Percentiles rank a stretch among this genome's conserved stretches.
phyloP scores from a whole-genome alignment of 2,113 vertebrate species.

The Meriones unguiculatus region DNA sequence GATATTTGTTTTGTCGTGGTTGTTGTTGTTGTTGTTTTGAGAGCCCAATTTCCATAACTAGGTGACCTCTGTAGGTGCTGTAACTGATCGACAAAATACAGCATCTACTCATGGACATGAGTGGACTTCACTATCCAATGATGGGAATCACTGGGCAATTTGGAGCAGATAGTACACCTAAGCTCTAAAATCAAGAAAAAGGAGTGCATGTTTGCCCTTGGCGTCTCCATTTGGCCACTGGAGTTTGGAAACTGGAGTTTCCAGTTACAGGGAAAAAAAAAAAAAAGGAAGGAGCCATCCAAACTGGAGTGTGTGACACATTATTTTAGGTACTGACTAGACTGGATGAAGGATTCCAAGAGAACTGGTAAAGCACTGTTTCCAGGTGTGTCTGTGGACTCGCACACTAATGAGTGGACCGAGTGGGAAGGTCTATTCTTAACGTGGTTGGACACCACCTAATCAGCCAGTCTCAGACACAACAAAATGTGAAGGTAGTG shows the following conservation, averaged over 20 bases:
- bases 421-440: neutral
- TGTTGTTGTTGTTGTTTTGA: too few relatives aligned
- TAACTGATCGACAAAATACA: neutral
- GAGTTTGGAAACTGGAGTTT: neutral
- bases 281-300: neutral
- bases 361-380: neutral
- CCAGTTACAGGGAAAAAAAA: neutral
- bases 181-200: neutral
- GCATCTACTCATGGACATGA: neutral
- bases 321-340: neutral
- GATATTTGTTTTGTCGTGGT: too few relatives aligned
- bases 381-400: neutral
- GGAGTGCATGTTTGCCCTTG: too few relatives aligned
- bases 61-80: neutral
- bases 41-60: neutral
- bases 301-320: neutral
- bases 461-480: rapidly evolving
- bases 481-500: neutral
- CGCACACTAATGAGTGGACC: neutral
- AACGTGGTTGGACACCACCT: neutral
- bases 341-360: neutral
- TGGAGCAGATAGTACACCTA: neutral
- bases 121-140: neutral
- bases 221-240: neutral
- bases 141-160: neutral